phyloP scores from a whole-genome alignment of 2,888 invertebrate genomes.

The Aporophyla lueneburgensis region DNA sequence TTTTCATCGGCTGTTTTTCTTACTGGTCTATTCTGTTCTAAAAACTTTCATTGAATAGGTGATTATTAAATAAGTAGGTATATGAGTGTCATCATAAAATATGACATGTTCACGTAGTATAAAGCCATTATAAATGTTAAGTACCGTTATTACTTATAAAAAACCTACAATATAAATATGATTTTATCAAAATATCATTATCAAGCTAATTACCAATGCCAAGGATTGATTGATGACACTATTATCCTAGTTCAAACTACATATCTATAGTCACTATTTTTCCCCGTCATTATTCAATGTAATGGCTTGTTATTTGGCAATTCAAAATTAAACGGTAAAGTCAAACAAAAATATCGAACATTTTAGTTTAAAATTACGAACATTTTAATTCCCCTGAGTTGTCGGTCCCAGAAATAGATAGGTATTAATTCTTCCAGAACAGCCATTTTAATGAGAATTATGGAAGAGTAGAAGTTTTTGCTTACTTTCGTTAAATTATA shows the following conservation, averaged over 20 bases:
- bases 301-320: neutral
- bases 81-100: neutral
- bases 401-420: neutral
- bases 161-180: slow-evolving; percentile 7
- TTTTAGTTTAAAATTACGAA: neutral
- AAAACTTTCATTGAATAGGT: no score
- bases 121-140: neutral
- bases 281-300: neutral
- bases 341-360: no score
- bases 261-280: neutral
- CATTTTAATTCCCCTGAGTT: neutral
- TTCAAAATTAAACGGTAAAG: no score
- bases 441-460: neutral
- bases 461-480: neutral
- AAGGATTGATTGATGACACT: slow-evolving; percentile 18
- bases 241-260: neutral
- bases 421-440: neutral
- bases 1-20: no score
- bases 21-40: no score
- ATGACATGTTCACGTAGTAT: neutral
- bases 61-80: neutral
- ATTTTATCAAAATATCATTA: slow-evolving; percentile 24
- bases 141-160: neutral
- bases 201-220: neutral
- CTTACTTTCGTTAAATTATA: slow-evolving; percentile 18